A percentile compares a stretch with the other conserved stretches of the same genome.
Conservation (phyloP, 2,113 vertebrate species). For the Rattus rattus region DNA sequence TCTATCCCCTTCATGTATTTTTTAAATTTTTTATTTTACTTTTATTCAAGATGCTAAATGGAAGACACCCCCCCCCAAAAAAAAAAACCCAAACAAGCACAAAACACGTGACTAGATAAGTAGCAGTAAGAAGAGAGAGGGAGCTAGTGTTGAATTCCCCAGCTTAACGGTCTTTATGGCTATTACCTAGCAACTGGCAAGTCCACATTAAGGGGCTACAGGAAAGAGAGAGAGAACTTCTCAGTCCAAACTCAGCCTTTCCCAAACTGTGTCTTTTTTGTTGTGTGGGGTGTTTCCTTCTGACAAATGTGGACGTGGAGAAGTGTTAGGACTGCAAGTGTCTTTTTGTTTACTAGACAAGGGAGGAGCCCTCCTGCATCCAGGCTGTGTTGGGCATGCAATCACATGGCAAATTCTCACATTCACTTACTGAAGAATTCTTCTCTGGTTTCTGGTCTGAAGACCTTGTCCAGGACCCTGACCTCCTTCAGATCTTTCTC, state of each 20-base stretch:
- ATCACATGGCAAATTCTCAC: accelerated
- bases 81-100: background rate
- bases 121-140: background rate
- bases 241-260: background rate
- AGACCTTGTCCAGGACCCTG: slow-evolving; percentile 89
- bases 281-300: background rate
- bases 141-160: background rate
- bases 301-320: background rate
- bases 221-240: background rate
- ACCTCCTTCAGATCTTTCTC: slow-evolving; percentile 90
- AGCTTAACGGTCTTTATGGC: background rate
- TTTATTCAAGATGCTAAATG: background rate
- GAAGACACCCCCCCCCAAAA: background rate
- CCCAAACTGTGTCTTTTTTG: background rate
- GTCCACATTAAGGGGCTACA: background rate
- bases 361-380: accelerated
- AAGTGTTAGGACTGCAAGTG: background rate
- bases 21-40: background rate
- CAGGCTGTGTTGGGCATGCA: background rate
- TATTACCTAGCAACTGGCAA: background rate
- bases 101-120: background rate
- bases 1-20: background rate
- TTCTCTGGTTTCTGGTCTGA: slow-evolving; percentile 79
- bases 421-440: slow-evolving; percentile 84
- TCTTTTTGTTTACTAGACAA: background rate